Evolutionary conservation across 53 echinoderm and acorn worm genomes (phyloP).

Genomic region (Crossaster papposus): DNA sequence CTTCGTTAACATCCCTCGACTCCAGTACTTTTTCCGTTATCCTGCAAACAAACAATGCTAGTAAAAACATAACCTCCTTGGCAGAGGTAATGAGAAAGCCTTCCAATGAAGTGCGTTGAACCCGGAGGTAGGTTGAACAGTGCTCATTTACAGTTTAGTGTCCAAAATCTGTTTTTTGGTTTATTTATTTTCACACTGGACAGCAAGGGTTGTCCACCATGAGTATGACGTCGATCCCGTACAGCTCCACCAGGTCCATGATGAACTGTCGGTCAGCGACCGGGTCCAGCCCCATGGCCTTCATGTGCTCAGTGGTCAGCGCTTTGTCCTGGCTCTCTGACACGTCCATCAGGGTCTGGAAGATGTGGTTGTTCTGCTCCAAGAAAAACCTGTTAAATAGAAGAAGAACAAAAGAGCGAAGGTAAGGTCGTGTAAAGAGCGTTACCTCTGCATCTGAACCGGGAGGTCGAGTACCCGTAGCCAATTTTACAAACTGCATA

Average conservation of each 20-base stretch:
- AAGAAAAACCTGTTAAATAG: constrained; percentile 81
- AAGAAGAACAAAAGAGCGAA: no score
- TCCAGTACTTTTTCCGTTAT: no score
- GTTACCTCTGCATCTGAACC: not conserved
- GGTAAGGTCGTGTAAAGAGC: not conserved
- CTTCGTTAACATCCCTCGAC: no score
- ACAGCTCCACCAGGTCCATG: constrained; percentile 93
- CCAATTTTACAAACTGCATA: no score
- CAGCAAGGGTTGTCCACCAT: constrained; percentile 99
- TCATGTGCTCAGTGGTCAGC: constrained; percentile 95
- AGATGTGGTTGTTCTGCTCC: constrained; percentile 96
- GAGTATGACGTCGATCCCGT: constrained; percentile 94
- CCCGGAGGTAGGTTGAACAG: no score
- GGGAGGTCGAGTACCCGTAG: no score
- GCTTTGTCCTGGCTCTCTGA: constrained; percentile 81
- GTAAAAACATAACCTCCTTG: no score
- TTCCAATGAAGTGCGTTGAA: no score
- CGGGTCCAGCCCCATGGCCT: constrained; percentile 93
- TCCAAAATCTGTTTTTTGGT: not conserved
- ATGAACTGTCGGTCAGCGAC: constrained; percentile 92
- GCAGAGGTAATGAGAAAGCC: no score
- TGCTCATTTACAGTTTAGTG: not conserved
- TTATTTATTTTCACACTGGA: constrained; percentile 66
- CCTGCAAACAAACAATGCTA: no score
- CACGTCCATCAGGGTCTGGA: constrained; percentile 89